phyloP scores from a whole-genome alignment of 2,797 vertebrate species.

The Aselliscus stoliczkanus region DNA sequence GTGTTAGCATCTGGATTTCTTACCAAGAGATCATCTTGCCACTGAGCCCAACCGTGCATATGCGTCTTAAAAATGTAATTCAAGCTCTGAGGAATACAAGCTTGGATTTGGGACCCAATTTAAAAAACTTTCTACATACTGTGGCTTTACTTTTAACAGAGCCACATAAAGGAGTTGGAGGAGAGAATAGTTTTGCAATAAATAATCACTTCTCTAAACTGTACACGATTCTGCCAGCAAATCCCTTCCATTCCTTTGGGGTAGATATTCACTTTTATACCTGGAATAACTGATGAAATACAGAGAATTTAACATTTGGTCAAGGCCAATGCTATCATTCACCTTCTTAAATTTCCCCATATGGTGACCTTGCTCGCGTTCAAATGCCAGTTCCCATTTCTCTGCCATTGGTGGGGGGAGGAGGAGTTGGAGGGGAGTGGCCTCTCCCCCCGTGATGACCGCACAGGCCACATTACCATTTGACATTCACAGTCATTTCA shows the following conservation, averaged over 20 bases:
- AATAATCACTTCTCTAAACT: slow-evolving; percentile 77
- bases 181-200: slow-evolving; percentile 71
- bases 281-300: slow-evolving; percentile 76
- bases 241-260: slow-evolving; percentile 39
- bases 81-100: slow-evolving; percentile 27
- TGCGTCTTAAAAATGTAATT: background rate
- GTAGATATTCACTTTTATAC: slow-evolving; percentile 55
- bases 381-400: background rate
- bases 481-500: background rate
- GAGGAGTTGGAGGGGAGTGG: background rate
- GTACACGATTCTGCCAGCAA: slow-evolving; percentile 64
- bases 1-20: background rate
- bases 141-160: slow-evolving; percentile 48
- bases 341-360: background rate
- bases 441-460: background rate
- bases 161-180: background rate
- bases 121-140: background rate
- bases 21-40: background rate
- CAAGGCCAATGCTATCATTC: background rate
- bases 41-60: background rate
- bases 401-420: background rate
- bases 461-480: background rate
- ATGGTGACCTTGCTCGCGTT: background rate
- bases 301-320: slow-evolving; percentile 25
- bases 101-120: slow-evolving; percentile 47